Percentiles rank a stretch among this genome's conserved stretches.
These are phyloP conservation scores for Ptilorrhoa leucosticta DNA, from an alignment of 2,113 vertebrate genomes.

Conservation along the genomic window DNA sequence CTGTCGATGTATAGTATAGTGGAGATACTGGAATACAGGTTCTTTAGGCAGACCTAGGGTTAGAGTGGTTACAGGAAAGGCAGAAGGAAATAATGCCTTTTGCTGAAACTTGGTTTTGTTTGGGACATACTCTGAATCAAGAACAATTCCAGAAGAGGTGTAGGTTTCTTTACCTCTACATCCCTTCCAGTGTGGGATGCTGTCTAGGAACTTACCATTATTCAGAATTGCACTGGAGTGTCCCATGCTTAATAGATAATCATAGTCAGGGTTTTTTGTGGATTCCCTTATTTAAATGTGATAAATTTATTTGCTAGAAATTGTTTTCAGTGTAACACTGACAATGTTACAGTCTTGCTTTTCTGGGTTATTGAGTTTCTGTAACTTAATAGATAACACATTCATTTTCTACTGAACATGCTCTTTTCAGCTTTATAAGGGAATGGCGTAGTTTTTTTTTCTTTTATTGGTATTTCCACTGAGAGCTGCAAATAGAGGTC, in stretches of 20 bases:
- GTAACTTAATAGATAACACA: not conserved
- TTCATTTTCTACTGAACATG: not conserved
- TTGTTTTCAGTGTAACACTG: not conserved
- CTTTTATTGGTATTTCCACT: not conserved
- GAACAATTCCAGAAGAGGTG: not conserved
- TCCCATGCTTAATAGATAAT: not conserved
- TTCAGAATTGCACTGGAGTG: not conserved
- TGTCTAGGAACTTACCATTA: not conserved
- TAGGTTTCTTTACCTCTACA: not conserved
- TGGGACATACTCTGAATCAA: not conserved
- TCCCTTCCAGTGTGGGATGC: not conserved
- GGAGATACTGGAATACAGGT: not conserved
- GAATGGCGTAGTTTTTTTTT: not conserved
- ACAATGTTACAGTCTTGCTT: not conserved
- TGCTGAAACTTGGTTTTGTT: not conserved
- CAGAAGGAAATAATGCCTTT: not conserved
- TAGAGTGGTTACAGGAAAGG: not conserved
- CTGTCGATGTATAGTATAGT: not conserved
- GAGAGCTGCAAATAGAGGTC: not conserved
- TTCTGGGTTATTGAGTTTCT: not conserved
- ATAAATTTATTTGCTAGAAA: not conserved
- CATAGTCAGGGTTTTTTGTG: not conserved
- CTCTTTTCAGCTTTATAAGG: not conserved
- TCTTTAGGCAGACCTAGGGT: not conserved
- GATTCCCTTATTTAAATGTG: not conserved